phyloP scores from a whole-genome alignment of 2,888 invertebrate species.

The Conistra vaccinii region DNA sequence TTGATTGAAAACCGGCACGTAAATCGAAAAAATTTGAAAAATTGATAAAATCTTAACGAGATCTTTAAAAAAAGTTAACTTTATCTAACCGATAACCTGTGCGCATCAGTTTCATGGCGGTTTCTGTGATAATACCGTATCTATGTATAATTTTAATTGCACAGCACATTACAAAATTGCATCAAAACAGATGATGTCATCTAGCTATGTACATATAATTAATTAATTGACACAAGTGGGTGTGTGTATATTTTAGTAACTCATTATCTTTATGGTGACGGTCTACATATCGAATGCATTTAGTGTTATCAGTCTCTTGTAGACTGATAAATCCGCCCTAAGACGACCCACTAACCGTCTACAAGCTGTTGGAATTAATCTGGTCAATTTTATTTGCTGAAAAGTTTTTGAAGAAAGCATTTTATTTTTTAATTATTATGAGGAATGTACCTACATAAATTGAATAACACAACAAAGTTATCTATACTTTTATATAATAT shows the following conservation, averaged over 20 bases:
- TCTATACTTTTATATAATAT: too few relatives aligned
- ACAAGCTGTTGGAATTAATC: background rate
- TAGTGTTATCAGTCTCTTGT: background rate
- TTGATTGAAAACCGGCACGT: constrained; percentile 22
- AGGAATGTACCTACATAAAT: too few relatives aligned
- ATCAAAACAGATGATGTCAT: constrained; percentile 26
- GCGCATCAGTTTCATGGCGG: background rate
- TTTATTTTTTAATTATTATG: background rate
- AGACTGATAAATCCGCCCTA: too few relatives aligned
- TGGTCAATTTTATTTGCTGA: background rate
- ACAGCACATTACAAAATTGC: background rate
- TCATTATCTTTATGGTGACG: background rate
- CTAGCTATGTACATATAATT: fast-evolving
- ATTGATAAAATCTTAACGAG: background rate
- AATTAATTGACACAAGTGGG: constrained; percentile 8
- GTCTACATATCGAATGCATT: background rate
- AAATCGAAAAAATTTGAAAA: background rate
- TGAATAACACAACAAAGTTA: too few relatives aligned
- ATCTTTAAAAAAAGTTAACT: background rate
- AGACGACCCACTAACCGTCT: too few relatives aligned
- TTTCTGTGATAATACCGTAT: constrained; percentile 9
- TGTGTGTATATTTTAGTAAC: constrained; percentile 7
- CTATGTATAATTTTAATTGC: background rate
- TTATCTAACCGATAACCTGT: constrained; percentile 13
- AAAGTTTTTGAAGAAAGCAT: background rate